These are phyloP conservation scores for Baccha elongata DNA, from an alignment of 2,888 invertebrate species.

Conservation along the genomic window DNA sequence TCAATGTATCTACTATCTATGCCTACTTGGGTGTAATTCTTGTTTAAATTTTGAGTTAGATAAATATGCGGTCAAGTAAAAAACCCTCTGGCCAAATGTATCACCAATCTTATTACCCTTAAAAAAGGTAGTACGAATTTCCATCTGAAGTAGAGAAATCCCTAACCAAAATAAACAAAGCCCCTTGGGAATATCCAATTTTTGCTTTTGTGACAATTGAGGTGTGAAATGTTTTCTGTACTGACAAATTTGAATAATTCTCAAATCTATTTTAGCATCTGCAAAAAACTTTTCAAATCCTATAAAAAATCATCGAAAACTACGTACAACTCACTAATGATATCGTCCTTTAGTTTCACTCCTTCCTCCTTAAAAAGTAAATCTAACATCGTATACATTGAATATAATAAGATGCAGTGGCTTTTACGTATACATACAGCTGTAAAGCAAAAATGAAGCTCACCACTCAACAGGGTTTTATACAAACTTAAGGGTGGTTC, in stretches of 20 bases:
- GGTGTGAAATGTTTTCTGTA: conserved; percentile 51
- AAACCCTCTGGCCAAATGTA: conserved; percentile 41
- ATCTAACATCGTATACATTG: not conserved
- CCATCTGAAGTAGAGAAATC: not conserved
- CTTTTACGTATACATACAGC: not conserved
- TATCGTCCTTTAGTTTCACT: conserved; percentile 45
- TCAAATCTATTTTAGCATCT: conserved; percentile 14
- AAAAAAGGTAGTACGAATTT: not conserved
- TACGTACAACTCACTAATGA: conserved; percentile 44
- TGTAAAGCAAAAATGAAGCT: conserved; percentile 38
- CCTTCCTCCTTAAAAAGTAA: conserved; percentile 9
- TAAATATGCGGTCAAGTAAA: conserved; percentile 53
- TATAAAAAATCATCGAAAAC: conserved; percentile 46
- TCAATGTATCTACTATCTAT: too few relatives aligned
- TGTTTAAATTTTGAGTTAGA: conserved; percentile 2
- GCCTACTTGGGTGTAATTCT: conserved; percentile 33
- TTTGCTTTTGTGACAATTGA: conserved; percentile 43
- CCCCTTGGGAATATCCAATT: conserved; percentile 44
- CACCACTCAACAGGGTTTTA: conserved; percentile 40
- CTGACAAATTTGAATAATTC: conserved; percentile 55
- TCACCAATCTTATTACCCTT: conserved; percentile 53
- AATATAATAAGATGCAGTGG: not conserved
- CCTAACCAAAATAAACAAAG: conserved; percentile 13
- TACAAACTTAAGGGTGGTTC: conserved; percentile 52
- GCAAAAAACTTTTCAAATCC: conserved; percentile 31